A percentile compares a stretch with the other conserved stretches of the same genome.
These are phyloP conservation scores for Odontomyia ornata DNA, from an alignment of 2,888 invertebrate species.

Conservation along the genomic window DNA sequence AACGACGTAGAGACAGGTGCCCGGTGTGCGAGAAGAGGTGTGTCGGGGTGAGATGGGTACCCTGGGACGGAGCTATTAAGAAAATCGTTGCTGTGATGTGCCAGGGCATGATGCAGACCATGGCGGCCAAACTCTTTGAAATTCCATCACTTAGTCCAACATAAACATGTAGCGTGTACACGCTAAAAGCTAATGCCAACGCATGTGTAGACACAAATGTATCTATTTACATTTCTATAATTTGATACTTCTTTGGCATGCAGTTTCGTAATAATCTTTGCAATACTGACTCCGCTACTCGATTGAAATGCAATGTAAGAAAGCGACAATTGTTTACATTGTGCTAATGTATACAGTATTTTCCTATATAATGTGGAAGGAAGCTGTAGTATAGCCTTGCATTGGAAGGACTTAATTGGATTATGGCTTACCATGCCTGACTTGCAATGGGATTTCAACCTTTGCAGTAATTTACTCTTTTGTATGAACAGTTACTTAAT, in stretches of 20 bases:
- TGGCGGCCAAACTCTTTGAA: constrained; percentile 21
- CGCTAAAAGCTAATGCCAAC: constrained; percentile 33
- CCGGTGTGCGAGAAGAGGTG: background rate
- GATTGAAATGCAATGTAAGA: no score
- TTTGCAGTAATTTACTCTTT: no score
- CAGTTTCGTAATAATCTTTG: background rate
- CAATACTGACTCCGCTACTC: no score
- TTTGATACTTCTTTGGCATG: constrained; percentile 10
- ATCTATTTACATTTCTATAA: background rate
- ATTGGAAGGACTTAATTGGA: no score
- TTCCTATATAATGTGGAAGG: no score
- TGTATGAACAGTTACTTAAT: no score
- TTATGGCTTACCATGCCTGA: no score
- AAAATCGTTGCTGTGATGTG: background rate
- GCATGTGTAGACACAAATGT: background rate
- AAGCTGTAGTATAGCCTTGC: no score
- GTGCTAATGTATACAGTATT: no score
- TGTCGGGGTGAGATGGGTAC: background rate
- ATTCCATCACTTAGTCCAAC: constrained; percentile 21
- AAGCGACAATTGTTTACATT: no score
- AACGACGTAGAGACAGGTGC: background rate
- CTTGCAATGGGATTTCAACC: no score
- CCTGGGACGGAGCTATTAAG: background rate
- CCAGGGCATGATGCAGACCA: no score
- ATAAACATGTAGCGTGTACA: constrained; percentile 31